phyloP scores from a whole-genome alignment of 2,797 vertebrate genomes.

The Varecia variegata region DNA sequence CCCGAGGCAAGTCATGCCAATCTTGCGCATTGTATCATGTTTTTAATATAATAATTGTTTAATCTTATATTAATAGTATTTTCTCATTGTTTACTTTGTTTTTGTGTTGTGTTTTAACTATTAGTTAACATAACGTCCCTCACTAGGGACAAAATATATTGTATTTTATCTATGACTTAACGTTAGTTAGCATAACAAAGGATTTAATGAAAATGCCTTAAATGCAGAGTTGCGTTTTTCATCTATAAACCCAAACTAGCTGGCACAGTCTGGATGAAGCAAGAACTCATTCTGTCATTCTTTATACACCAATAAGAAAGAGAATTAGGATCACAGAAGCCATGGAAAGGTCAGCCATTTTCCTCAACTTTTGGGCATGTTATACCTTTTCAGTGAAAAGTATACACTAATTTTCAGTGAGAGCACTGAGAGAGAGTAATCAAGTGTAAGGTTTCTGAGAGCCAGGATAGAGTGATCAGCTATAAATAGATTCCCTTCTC shows the following conservation, averaged over 20 bases:
- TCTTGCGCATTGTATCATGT: not conserved
- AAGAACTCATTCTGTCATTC: not conserved
- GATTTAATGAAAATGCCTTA: not conserved
- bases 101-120: not conserved
- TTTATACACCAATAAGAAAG: not conserved
- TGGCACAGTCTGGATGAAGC: not conserved
- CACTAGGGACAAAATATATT: not conserved
- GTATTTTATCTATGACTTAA: not conserved
- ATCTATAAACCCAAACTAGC: not conserved
- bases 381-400: not conserved
- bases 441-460: not conserved
- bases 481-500: not conserved
- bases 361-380: not conserved
- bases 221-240: not conserved
- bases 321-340: not conserved
- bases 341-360: not conserved
- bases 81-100: slow-evolving; percentile 7
- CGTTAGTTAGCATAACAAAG: not conserved
- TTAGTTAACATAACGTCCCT: not conserved
- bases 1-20: not conserved
- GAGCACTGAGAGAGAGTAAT: not conserved
- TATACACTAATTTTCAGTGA: not conserved
- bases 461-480: not conserved
- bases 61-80: not conserved
- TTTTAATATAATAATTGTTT: not conserved